A percentile compares a stretch with the other conserved stretches of the same genome.
Conservation (phyloP, 2,797 vertebrate species). For the Taeniopygia guttata region DNA sequence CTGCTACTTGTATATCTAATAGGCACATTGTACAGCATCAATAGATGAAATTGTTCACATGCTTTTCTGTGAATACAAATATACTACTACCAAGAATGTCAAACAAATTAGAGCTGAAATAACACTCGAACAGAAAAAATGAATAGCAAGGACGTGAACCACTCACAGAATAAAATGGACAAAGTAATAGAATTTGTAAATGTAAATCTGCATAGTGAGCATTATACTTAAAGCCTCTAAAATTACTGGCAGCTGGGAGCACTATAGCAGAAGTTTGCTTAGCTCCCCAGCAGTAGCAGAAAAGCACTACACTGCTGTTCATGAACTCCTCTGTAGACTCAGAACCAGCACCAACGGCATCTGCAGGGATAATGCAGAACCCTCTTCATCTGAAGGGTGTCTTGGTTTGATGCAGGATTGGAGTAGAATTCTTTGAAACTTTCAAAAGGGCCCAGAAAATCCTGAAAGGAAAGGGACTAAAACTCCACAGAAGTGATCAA, state of each 20-base stretch:
- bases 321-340: background rate
- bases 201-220: constrained; percentile 49
- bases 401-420: background rate
- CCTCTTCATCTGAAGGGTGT: background rate
- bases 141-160: constrained; percentile 41
- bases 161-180: constrained; percentile 47
- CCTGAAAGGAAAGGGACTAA: background rate
- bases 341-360: background rate
- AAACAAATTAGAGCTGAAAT: constrained; percentile 64
- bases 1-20: constrained; percentile 61
- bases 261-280: constrained; percentile 16
- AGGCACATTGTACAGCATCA: constrained; percentile 57
- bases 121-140: constrained; percentile 43
- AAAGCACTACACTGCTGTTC: background rate
- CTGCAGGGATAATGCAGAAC: background rate
- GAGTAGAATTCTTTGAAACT: background rate
- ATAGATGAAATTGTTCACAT: constrained; percentile 65
- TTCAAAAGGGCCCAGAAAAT: background rate
- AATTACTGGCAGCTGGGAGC: constrained; percentile 58
- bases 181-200: constrained; percentile 58
- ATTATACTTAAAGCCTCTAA: constrained; percentile 39
- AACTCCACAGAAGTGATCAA: constrained; percentile 11
- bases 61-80: constrained; percentile 67
- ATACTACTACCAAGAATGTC: constrained; percentile 51
- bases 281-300: background rate